Evolutionary conservation across 2,113 vertebrate genomes (phyloP).

Genomic region (Cercopithecus mona): DNA sequence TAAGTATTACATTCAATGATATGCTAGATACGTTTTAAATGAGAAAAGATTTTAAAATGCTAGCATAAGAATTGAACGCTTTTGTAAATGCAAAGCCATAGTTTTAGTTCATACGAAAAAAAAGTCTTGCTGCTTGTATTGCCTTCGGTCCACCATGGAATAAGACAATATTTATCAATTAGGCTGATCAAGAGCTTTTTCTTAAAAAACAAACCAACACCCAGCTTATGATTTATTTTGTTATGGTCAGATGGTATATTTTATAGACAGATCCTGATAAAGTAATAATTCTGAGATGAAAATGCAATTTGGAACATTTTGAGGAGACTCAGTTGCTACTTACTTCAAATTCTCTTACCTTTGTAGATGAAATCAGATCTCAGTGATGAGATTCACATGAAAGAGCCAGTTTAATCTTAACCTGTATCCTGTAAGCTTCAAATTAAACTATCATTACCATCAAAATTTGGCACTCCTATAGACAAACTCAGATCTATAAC

Average conservation of each 20-base stretch:
- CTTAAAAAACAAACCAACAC: not conserved
- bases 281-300: not conserved
- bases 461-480: not conserved
- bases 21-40: not conserved
- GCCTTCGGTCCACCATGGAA: not conserved
- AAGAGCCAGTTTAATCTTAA: slow-evolving; percentile 1
- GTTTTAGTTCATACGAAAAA: not conserved
- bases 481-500: not conserved
- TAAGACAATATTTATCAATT: not conserved
- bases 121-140: not conserved
- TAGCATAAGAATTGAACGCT: not conserved
- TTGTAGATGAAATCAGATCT: not conserved
- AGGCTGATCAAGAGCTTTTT: not conserved
- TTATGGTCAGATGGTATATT: not conserved
- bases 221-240: not conserved
- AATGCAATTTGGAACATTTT: not conserved
- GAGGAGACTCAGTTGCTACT: not conserved
- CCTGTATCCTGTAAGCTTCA: not conserved
- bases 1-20: not conserved
- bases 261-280: not conserved
- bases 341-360: not conserved
- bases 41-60: not conserved
- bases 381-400: not conserved
- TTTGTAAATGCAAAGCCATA: not conserved
- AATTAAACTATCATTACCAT: not conserved